These are phyloP conservation scores for Brachionus manjavacas DNA, from an alignment of 1,140 invertebrate species.

Conservation along the genomic window DNA sequence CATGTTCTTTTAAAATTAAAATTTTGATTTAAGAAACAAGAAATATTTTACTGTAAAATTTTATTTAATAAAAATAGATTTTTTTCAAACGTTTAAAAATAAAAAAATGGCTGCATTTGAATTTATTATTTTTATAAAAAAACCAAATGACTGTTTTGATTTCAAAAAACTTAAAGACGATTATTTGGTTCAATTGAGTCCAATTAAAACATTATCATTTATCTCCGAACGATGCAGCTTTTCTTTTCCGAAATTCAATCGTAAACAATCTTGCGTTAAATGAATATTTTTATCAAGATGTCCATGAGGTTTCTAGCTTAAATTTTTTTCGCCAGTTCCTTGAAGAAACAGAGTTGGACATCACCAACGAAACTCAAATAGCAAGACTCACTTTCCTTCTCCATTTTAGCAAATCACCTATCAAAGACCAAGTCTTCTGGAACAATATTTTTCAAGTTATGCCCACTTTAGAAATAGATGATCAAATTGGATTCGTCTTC, in stretches of 20 bases:
- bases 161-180: not conserved
- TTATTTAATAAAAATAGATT: too few relatives aligned
- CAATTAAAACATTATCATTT: not conserved
- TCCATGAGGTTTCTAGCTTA: not conserved
- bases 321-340: not conserved
- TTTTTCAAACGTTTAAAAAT: too few relatives aligned
- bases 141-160: not conserved
- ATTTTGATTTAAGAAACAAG: too few relatives aligned
- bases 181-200: not conserved
- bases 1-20: too few relatives aligned
- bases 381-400: not conserved
- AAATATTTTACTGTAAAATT: too few relatives aligned
- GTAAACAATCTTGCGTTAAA: not conserved
- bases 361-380: not conserved
- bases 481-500: not conserved
- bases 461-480: not conserved
- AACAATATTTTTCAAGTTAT: not conserved
- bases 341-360: not conserved
- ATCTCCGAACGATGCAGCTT: not conserved
- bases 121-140: too few relatives aligned
- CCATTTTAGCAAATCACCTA: not conserved
- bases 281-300: not conserved
- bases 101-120: too few relatives aligned
- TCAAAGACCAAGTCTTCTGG: not conserved
- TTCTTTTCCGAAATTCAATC: not conserved